Base-by-base conservation (phyloP, 2,113 vertebrate species). In the Cercopithecus mona region DNA sequence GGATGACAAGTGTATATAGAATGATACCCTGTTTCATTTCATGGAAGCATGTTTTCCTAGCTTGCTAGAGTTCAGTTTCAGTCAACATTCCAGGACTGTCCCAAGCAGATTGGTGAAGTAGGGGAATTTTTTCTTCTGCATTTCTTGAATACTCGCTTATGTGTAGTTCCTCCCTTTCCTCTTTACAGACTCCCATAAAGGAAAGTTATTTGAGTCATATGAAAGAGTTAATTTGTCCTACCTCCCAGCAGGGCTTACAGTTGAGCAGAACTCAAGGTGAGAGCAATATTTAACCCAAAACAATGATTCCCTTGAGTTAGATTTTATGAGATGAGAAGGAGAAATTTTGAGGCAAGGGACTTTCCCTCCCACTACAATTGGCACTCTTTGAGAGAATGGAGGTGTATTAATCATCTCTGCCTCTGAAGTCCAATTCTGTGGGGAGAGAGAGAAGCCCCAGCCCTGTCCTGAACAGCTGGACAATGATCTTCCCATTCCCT, bases 301-400 rank as follows among this genome's bases (percentile, higher is more conserved):
- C 57, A 90, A 0, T 4, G 50, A 95, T 78, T 81, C 45, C 91
- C 76, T 85, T n/a, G 84, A 90, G 85, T 73, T 88, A 43, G 68
- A 30, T 85, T 92, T 94, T 90, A 55, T 61, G 64, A 43, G 81
- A 90, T n/a, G 50, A 92, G 88, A 90, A 92, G 66, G 82, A 92
- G 86, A 95, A 88, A 75, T 43, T 61, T 96, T 4, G 55, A 88
- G 91, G 40, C 57, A 32, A n/a, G n/a, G 52, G 82, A 66, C 86
- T 91, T 90, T 59, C 50, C 57, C 35, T 90, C 61, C 16, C 48
- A 11, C 38, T 95, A 22, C 50, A 57, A 78, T 64, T 88, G 30
- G 93, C 90, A 70, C 43, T 88, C 61, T 30, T 23, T 70, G 38
- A 88, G 88, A 75, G 61, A 61, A 89, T 30, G 4, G 13, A 27